phyloP scores from a whole-genome alignment of 37 sponge, comb jelly and placozoan genomes.

The Theonella swinhoei region DNA sequence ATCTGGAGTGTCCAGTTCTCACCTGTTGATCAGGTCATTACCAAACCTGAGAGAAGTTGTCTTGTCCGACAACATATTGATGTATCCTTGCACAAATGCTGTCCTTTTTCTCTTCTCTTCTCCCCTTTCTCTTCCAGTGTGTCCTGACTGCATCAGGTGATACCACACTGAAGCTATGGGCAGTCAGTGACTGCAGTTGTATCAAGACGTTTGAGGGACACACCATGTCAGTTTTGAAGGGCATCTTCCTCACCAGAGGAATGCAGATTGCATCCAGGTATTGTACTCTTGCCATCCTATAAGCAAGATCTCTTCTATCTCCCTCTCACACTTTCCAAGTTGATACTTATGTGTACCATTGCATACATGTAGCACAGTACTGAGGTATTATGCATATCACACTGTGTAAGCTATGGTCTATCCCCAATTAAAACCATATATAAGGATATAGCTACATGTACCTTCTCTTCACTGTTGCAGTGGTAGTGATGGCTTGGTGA shows the following conservation, averaged over 20 bases:
- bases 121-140: slow-evolving; percentile 57
- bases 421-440: too few species aligned
- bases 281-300: slow-evolving; percentile 20
- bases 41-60: too few species aligned
- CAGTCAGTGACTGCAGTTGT: slow-evolving; percentile 79
- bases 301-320: slow-evolving; percentile 4
- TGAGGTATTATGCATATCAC: too few species aligned
- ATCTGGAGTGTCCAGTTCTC: slow-evolving; percentile 96
- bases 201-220: slow-evolving; percentile 97
- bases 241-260: slow-evolving; percentile 82
- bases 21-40: slow-evolving; percentile 86
- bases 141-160: slow-evolving; percentile 88
- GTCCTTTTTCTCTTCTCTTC: too few species aligned
- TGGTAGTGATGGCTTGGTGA: slow-evolving; percentile 92
- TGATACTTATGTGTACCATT: too few species aligned
- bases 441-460: too few species aligned
- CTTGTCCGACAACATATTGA: not conserved
- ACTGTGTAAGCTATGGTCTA: too few species aligned
- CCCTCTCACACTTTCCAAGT: too few species aligned
- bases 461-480: too few species aligned
- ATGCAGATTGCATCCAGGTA: slow-evolving; percentile 90
- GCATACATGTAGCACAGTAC: too few species aligned
- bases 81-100: too few species aligned
- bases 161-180: slow-evolving; percentile 89
- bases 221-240: slow-evolving; percentile 83